These are phyloP conservation scores for Xylota segnis DNA, from an alignment of 2,888 invertebrate species.

Conservation along the genomic window DNA sequence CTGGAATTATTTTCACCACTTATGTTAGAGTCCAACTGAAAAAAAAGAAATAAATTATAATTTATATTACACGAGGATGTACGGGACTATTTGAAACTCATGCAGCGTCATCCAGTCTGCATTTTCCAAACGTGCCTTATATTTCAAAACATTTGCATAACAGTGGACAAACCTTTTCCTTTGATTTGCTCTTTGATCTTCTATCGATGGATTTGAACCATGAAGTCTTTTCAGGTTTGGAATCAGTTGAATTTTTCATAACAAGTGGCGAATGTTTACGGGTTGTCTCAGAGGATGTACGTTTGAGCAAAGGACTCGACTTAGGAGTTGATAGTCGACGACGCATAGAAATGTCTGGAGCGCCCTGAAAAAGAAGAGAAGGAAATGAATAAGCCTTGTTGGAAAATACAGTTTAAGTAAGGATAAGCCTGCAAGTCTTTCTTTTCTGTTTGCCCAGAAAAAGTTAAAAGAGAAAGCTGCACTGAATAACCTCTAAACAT, in stretches of 20 bases:
- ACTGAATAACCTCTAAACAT: too few species aligned
- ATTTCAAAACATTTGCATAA: background rate
- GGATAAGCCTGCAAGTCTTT: too few species aligned
- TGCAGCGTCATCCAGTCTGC: too few species aligned
- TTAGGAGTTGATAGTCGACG: conserved; percentile 91
- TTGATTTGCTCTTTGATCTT: conserved; percentile 88
- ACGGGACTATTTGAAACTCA: too few species aligned
- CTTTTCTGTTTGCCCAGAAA: too few species aligned
- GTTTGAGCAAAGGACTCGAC: conserved; percentile 88
- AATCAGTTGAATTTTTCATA: conserved; percentile 83
- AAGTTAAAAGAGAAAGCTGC: too few species aligned
- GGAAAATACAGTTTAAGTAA: too few species aligned
- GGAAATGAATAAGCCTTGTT: too few species aligned
- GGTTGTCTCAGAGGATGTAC: conserved; percentile 85
- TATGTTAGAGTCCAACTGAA: conserved; percentile 79
- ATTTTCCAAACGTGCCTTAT: too few species aligned
- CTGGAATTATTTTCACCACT: conserved; percentile 79
- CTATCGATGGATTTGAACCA: conserved; percentile 93
- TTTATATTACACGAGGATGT: background rate
- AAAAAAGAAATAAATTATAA: background rate
- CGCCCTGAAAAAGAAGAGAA: conserved; percentile 35
- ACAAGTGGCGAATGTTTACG: conserved; percentile 84
- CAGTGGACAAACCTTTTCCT: conserved; percentile 80
- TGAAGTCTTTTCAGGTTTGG: conserved; percentile 86
- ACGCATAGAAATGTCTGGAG: conserved; percentile 88